Base-by-base conservation (phyloP, 2,888 invertebrate genomes). In the Pyrochroa serraticornis region DNA sequence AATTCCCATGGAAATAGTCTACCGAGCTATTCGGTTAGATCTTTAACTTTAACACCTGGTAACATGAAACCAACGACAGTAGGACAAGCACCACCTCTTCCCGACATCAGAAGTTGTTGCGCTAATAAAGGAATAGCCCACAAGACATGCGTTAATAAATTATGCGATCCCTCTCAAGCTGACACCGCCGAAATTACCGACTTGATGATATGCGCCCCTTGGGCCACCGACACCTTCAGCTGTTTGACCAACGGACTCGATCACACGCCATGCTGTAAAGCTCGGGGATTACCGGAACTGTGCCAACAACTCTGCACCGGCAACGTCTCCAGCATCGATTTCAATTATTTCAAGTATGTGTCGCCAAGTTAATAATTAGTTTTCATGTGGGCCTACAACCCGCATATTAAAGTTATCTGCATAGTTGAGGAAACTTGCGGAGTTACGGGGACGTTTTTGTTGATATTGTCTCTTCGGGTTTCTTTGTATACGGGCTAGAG, bases 141-240 rank as follows among this genome's bases (percentile, higher is more conserved):
- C 75, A 84, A 85, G 63, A 86, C 86, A 45, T 93, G 93, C 72
- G 79, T 92, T 13, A 87, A 88, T 70, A 91, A 89, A 72, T 83
- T 93, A 66, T 93, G 93, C 72, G 91, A 92, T 75, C 92, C 92
- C 0, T 84, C 73, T n/a, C 67, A 78, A 74, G 69, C 81, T 72
- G 76, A 76, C 43, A 68, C 71, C 3, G 71, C 78, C 64, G 73
- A 88, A 81, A 86, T 90, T 62, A 90, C 92, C 39, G 92, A 93
- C 76, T 82, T 93, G 74, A 92, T 93, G 91, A 92, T 93, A 37
- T 93, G 93, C 78, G 93, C 93, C 0, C 93, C 93, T 0, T 93
- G 92, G 92, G 91, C 92, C 0, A 86, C 88, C 2, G 87, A 87
- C 30, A 91, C 92, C 0, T 92, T 93, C 75, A 85, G 87, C 7